These are phyloP conservation scores for Sapajus apella DNA, from an alignment of 2,113 vertebrate genomes.

Conservation along the genomic window DNA sequence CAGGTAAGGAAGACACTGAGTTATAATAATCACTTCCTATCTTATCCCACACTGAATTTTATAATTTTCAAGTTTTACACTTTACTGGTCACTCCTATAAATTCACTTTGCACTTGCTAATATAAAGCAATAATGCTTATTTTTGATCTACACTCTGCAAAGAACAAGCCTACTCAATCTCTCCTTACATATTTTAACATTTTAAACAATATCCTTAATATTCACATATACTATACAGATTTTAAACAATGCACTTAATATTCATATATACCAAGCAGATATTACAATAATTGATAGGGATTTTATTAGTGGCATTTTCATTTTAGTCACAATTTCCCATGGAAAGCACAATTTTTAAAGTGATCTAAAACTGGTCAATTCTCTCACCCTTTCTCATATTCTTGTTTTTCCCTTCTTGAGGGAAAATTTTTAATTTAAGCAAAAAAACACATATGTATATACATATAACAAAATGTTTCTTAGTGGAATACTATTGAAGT, in stretches of 20 bases:
- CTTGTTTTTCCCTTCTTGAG: not conserved
- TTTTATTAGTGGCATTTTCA: not conserved
- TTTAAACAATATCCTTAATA: not conserved
- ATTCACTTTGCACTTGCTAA: not conserved
- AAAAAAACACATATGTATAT: not conserved
- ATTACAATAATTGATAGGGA: not conserved
- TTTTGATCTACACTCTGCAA: not conserved
- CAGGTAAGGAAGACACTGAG: not conserved
- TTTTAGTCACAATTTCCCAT: not conserved
- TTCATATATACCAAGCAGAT: not conserved
- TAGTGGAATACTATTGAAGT: not conserved
- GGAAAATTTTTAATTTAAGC: not conserved
- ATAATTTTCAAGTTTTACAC: not conserved
- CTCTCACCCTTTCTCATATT: not conserved
- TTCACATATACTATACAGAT: not conserved
- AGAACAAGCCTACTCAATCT: not conserved
- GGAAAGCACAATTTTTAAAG: not conserved
- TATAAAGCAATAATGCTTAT: not conserved
- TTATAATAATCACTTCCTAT: not conserved
- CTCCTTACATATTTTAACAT: not conserved
- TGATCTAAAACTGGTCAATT: not conserved
- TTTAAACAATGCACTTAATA: not conserved
- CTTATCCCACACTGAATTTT: not conserved
- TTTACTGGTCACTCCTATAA: not conserved
- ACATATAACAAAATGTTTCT: not conserved